Evolutionary conservation across 2,113 vertebrate genomes (phyloP), one percentile per base, ranked within the genome.

Genomic region (Daboia siamensis): DNA sequence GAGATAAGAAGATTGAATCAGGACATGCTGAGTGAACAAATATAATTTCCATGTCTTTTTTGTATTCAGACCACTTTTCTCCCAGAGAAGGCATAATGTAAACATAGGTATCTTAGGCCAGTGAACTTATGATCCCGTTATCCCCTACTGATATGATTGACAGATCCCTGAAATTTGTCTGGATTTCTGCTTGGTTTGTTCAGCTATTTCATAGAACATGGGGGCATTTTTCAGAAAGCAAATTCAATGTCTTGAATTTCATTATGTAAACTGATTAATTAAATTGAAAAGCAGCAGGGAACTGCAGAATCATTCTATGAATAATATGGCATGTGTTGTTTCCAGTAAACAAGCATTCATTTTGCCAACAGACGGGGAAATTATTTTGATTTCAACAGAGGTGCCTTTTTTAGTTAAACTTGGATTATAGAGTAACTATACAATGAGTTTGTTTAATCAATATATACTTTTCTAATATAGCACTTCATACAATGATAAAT

Each of bases 261-360:
- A 52, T 92, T 96, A 91, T 57, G 54, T 26, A 94, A 95, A 93
- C 33, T 85, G 61, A 86, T 94, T 93, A 88, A 92, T 92, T 91
- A 92, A 90, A 93, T 64, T 93, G 91, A 46, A 94, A 94, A 95
- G 33, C 91, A 93, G 8, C 33, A 88, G 93, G 85, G 92, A 94
- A 93, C 93, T 93, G n/a, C 44, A 90, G n/a, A 92, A 87, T 91
- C 84, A 86, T 87, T 52, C 54, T 9, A 29, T 64, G 90, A 86
- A 59, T 59, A 91, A 86, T 59, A 48, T 7, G 44, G 90, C 96
- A 94, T 90, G 24, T 92, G 84, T 20, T 95, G 93, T 20, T 23
- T 91, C 51, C 20, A 74, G 10, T 84, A 95, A 95, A 94, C 86
- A 44, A 91, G 3, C 33, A 86, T 74, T 86, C 95, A 39, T 93